Evolutionary conservation across 2,888 invertebrate genomes (phyloP).

Genomic region (Maniola hyperantus): DNA sequence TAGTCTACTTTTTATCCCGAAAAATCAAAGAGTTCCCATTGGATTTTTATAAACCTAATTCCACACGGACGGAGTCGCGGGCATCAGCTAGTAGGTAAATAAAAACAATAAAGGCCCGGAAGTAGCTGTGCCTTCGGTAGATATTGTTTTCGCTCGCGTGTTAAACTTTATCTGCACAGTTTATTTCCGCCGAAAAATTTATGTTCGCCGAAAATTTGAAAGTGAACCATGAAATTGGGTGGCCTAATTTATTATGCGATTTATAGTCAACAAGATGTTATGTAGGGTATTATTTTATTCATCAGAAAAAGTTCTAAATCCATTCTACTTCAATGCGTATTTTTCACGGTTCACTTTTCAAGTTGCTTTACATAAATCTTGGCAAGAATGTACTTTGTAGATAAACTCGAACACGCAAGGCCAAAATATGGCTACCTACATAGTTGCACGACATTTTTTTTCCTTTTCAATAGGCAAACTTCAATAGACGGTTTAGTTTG

Average conservation of each 20-base stretch:
- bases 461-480: too few relatives aligned
- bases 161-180: not conserved
- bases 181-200: not conserved
- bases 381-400: not conserved
- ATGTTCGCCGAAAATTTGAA: slow-evolving; percentile 16
- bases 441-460: too few relatives aligned
- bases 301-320: not conserved
- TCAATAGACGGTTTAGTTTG: too few relatives aligned
- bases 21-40: too few relatives aligned
- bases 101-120: not conserved
- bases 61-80: too few relatives aligned
- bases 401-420: slow-evolving; percentile 1
- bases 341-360: slow-evolving; percentile 21
- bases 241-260: not conserved
- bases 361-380: slow-evolving; percentile 12
- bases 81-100: too few relatives aligned
- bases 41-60: too few relatives aligned
- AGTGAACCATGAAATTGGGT: slow-evolving; percentile 15
- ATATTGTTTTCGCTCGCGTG: not conserved
- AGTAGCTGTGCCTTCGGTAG: not conserved
- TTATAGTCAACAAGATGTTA: not conserved
- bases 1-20: too few relatives aligned
- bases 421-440: not conserved
- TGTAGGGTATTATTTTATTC: not conserved
- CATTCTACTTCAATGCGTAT: not conserved